These are phyloP conservation scores for Ascaphus truei DNA, from an alignment of 2,113 vertebrate genomes.

Conservation along the genomic window DNA sequence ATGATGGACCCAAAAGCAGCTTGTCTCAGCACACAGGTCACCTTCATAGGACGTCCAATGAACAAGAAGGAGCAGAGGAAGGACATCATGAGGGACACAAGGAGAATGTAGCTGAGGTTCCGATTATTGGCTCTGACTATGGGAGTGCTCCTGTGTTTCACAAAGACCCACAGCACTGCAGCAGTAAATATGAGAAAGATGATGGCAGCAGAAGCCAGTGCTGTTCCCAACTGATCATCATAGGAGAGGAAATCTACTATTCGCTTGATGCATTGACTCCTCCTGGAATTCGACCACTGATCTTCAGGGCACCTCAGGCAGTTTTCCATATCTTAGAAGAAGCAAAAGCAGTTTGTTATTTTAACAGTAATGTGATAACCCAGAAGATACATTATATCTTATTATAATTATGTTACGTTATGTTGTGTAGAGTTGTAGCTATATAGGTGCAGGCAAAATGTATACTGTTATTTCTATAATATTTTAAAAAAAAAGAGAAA, in stretches of 20 bases:
- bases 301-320: constrained; percentile 17
- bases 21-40: constrained; percentile 13
- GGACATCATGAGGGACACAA: constrained; percentile 15
- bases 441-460: too few species aligned
- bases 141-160: background rate
- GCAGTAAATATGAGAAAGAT: background rate
- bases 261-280: constrained; percentile 7
- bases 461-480: too few species aligned
- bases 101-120: constrained; percentile 21
- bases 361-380: background rate
- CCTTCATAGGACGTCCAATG: background rate
- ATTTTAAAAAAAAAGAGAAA: too few species aligned
- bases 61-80: constrained; percentile 26
- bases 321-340: background rate
- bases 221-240: constrained; percentile 1
- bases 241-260: constrained; percentile 15
- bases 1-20: constrained; percentile 8
- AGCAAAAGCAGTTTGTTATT: background rate
- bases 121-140: constrained; percentile 26
- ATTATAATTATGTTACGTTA: background rate
- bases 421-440: background rate
- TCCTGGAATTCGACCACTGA: background rate
- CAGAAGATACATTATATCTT: background rate
- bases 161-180: constrained; percentile 2
- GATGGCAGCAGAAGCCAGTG: background rate